Evolutionary conservation across 2,113 vertebrate species (phyloP), one percentile per base, ranked within the genome.

Genomic region (Phaethornis superciliosus): DNA sequence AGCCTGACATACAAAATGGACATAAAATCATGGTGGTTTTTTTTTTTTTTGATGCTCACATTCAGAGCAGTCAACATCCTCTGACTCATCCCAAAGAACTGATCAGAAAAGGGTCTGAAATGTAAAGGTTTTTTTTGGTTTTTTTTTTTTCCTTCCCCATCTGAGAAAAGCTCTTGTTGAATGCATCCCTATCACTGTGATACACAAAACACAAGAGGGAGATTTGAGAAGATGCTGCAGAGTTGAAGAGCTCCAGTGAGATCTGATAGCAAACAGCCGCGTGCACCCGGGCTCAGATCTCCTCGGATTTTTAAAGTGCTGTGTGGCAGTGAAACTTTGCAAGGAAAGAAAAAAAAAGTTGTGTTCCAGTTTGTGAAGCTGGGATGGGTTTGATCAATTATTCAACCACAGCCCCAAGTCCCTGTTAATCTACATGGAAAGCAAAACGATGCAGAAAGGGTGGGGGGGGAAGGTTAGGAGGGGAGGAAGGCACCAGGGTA

Each of bases 321-420:
- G 42, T 30, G 33, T 7, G 18, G 33, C 75, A 64, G 60, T 5
- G 28, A 60, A 81, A 88, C 75, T 69, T 47, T 0, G 5, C 67
- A 42, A 9, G 40, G n/a, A n/a, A 37, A 37, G 10, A 19, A 47
- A 47, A 47, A 47, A 47, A 14, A 91, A 85, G 65, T 68, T 88
- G 4, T 9, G 24, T 17, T 82, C 0, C 0, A 63, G 56, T 2
- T 70, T 88, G 30, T 75, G 75, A 44, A 59, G 62, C 54, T 1
- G 1, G 52, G 23, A 26, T 49, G 58, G 70, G 71, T 82, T 79
- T 88, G 88, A 90, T 88, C 67, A 60, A 69, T 81, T 72, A 65
- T 90, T 93, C 65, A 85, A 7, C 17, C 2, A 0, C 47, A 64
- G 70, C 42, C n/a, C 65, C 9, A 24, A 62, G 54, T 69, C 33